phyloP scores from a whole-genome alignment of 2,113 vertebrate species.

The crab-eating macaque (Macaca fascicularis) region T2T-MFA8v1.1 NC_088376.1:16569001-16569500 shows the following conservation, averaged over 20 bases:
- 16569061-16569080: not conserved
- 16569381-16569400: not conserved
- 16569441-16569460: not conserved
- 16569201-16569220: constrained; percentile 48
- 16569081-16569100: not conserved
- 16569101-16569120: constrained; percentile 51
- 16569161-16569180: constrained; percentile 58
- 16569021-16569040: constrained; percentile 36
- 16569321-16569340: accelerated
- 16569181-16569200: constrained; percentile 9
- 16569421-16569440: not conserved
- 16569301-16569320: not conserved
- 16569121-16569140: constrained; percentile 51
- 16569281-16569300: not conserved
- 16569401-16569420: not conserved
- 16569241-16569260: constrained; percentile 35
- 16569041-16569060: constrained; percentile 62
- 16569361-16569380: not conserved
- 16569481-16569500: not conserved
- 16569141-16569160: constrained; percentile 28
- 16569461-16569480: not conserved
- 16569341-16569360: accelerated
- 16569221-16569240: constrained; percentile 23
- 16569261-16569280: not conserved
- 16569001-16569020: constrained; percentile 41